Conservation (phyloP, 2,113 vertebrate species). For the Cavia aperea region DNA sequence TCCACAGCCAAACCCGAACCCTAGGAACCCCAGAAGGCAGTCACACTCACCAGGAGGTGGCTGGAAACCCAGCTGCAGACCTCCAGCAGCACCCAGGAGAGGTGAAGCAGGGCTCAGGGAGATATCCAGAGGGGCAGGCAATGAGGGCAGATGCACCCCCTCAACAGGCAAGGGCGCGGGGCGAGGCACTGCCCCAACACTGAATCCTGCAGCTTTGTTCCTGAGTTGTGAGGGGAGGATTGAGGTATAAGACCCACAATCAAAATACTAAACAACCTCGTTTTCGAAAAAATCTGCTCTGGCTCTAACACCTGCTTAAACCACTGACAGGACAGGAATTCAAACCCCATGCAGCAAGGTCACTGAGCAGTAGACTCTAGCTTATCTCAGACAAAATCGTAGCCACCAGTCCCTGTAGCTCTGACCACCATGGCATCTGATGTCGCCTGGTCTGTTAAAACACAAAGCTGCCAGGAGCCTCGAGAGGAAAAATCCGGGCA, state of each 20-base stretch:
- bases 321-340: not conserved
- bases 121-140: not conserved
- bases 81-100: no score
- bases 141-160: not conserved
- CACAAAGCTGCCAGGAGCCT: not conserved
- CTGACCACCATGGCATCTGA: not conserved
- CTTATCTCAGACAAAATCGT: constrained; percentile 33
- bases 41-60: no score
- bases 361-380: not conserved
- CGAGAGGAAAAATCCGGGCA: not conserved
- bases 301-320: not conserved
- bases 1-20: no score
- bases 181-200: not conserved
- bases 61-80: not conserved
- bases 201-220: not conserved
- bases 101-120: no score
- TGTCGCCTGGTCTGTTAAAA: not conserved
- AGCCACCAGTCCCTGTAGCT: not conserved
- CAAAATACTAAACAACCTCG: not conserved
- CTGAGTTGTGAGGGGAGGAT: not conserved
- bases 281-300: not conserved
- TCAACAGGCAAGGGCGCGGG: not conserved
- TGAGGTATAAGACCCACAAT: not conserved
- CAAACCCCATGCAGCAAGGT: not conserved
- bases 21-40: not conserved